Conservation (phyloP, 2,113 vertebrate genomes). For the Desmodus rotundus region DNA sequence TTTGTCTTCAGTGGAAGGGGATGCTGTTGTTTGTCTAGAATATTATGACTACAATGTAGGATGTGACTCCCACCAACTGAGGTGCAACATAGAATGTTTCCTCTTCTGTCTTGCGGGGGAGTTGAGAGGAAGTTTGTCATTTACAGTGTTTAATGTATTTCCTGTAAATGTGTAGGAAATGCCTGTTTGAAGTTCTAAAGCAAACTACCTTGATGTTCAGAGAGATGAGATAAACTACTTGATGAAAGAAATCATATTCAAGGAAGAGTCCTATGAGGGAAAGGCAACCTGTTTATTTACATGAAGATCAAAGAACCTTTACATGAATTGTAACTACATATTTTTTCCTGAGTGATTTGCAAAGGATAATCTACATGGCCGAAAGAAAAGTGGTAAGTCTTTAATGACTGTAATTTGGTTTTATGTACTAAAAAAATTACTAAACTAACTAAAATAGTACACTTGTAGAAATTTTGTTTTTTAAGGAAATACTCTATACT, state of each 20-base stretch:
- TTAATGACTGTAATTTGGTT: conserved; percentile 1
- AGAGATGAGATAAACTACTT: conserved; percentile 77
- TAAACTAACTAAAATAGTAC: background rate
- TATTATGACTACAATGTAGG: conserved; percentile 58
- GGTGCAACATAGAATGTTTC: background rate
- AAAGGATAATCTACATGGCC: conserved; percentile 65
- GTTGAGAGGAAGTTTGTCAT: conserved; percentile 70
- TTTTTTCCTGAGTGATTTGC: conserved; percentile 75
- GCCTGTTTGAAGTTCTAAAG: conserved; percentile 80
- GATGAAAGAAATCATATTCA: conserved; percentile 83
- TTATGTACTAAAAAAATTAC: background rate
- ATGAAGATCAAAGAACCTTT: conserved; percentile 79
- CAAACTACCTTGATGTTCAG: conserved; percentile 80
- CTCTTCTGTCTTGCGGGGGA: conserved; percentile 46
- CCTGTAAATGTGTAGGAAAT: conserved; percentile 81
- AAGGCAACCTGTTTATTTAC: conserved; percentile 81
- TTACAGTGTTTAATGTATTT: conserved; percentile 77
- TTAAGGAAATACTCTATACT: background rate
- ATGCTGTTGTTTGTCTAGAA: background rate
- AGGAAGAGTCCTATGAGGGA: conserved; percentile 73
- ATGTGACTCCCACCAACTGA: background rate
- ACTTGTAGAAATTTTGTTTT: background rate
- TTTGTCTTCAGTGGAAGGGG: background rate
- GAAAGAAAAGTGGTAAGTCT: conserved; percentile 59
- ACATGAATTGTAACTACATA: conserved; percentile 73